Conservation (phyloP, 2,113 vertebrate genomes). For the Pyrgilauda ruficollis region DNA sequence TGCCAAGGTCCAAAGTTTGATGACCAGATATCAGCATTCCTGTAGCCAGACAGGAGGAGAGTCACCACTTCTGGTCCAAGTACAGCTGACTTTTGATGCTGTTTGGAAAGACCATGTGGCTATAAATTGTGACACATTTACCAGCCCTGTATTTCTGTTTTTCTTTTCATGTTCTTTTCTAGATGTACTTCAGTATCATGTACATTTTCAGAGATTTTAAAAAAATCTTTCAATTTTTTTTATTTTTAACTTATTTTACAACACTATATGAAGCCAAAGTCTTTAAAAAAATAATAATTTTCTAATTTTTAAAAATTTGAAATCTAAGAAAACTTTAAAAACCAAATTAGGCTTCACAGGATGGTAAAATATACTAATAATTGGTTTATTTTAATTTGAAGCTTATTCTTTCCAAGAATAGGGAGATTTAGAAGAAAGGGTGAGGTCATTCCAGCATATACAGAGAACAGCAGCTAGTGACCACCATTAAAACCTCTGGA, state of each 20-base stretch:
- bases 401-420: neutral
- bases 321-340: neutral
- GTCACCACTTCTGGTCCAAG: neutral
- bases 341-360: neutral
- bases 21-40: neutral
- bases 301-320: neutral
- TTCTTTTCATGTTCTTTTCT: neutral
- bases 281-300: neutral
- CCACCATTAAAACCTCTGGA: neutral
- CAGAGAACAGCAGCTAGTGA: neutral
- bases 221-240: neutral
- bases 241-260: neutral
- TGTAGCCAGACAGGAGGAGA: neutral
- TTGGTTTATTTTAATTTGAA: neutral
- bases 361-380: neutral
- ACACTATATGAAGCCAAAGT: neutral
- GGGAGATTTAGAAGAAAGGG: neutral
- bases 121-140: neutral
- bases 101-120: neutral
- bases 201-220: neutral
- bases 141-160: neutral
- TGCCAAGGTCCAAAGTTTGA: neutral
- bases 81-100: neutral
- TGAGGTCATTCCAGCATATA: neutral
- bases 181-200: neutral